Evolutionary conservation across 2,113 vertebrate species (phyloP).

Genomic region (Heterotilapia buettikoferi): DNA sequence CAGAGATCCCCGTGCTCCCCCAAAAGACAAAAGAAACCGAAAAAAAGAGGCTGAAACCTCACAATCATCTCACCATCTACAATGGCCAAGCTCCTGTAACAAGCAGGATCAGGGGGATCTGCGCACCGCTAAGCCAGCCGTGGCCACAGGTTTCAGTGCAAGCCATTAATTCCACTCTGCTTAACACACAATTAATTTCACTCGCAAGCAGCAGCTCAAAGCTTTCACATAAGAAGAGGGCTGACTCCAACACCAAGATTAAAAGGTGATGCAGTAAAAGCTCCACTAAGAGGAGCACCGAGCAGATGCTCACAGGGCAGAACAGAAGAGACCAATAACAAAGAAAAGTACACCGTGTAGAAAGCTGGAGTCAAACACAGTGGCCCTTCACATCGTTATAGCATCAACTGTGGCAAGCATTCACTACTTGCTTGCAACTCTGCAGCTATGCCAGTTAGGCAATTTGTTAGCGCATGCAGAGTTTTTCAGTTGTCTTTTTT

Average conservation of each 20-base stretch:
- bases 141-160: constrained; percentile 63
- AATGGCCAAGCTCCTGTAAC: constrained; percentile 71
- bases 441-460: background rate
- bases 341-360: constrained; percentile 12
- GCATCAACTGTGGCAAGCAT: background rate
- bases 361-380: constrained; percentile 8
- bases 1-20: constrained; percentile 73
- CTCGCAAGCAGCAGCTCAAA: constrained; percentile 54
- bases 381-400: background rate
- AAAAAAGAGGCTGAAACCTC: constrained; percentile 72
- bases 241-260: constrained; percentile 57
- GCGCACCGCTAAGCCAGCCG: constrained; percentile 60
- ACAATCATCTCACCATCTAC: constrained; percentile 72
- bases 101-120: constrained; percentile 74
- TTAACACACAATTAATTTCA: constrained; percentile 74
- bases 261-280: constrained; percentile 48
- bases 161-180: constrained; percentile 74
- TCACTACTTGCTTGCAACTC: background rate
- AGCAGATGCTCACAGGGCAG: constrained; percentile 56
- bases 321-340: constrained; percentile 24
- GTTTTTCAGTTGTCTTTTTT: constrained; percentile 36
- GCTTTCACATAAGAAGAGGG: constrained; percentile 46
- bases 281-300: constrained; percentile 25
- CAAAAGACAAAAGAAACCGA: constrained; percentile 78
- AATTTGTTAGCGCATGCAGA: constrained; percentile 41